Percentiles rank a stretch among this genome's conserved stretches.
Conservation (phyloP, 2,888 invertebrate species). For the Drosophila quinaria region DNA sequence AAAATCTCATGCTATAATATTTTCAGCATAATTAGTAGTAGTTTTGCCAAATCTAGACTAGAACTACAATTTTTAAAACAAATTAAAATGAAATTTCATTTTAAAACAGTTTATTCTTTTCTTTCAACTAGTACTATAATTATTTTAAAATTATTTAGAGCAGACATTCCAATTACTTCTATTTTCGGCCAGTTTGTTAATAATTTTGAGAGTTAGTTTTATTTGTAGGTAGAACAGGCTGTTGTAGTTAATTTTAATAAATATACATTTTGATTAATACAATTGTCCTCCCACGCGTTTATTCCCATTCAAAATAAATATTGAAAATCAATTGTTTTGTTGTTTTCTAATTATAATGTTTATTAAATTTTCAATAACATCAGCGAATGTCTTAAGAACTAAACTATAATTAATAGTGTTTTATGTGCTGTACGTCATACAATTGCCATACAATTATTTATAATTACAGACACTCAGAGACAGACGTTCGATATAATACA, state of each 20-base stretch:
- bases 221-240: no score
- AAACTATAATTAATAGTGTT: slow-evolving; percentile 78
- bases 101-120: no score
- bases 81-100: no score
- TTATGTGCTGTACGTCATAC: slow-evolving; percentile 43
- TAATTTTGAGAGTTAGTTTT: no score
- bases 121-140: no score
- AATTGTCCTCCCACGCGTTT: no score
- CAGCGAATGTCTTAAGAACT: slow-evolving; percentile 75
- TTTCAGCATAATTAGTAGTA: no score
- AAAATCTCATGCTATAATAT: neutral
- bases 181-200: neutral
- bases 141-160: no score
- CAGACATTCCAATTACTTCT: neutral
- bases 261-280: no score
- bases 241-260: no score
- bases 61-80: no score
- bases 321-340: neutral
- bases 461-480: slow-evolving; percentile 50
- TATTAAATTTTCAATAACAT: slow-evolving; percentile 77
- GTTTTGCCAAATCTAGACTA: no score
- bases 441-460: slow-evolving; percentile 34
- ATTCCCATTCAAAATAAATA: neutral
- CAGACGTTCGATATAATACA: slow-evolving; percentile 14
- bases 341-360: slow-evolving; percentile 55